Conservation (phyloP, 2,113 vertebrate genomes). For the Nematolebias whitei region DNA sequence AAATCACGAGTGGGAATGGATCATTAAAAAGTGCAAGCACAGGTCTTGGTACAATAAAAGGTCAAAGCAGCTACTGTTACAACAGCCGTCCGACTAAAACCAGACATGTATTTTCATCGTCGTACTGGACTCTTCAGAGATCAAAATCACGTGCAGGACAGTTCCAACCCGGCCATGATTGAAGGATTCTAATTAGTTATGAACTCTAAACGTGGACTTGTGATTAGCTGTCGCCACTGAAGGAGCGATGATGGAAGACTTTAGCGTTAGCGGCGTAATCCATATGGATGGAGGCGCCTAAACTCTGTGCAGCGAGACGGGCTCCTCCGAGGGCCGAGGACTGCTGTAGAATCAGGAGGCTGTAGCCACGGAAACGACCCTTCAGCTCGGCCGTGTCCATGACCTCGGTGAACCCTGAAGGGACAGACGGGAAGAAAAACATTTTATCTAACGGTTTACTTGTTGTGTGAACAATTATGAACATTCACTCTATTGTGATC, state of each 20-base stretch:
- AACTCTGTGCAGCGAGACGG: conserved; percentile 81
- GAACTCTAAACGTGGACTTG: rapidly evolving
- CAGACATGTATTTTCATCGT: not conserved
- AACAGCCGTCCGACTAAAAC: not conserved
- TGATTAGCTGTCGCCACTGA: conserved; percentile 58
- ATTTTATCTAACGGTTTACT: too few species aligned
- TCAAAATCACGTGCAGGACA: not conserved
- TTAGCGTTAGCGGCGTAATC: conserved; percentile 78
- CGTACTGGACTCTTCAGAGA: not conserved
- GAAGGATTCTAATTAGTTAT: not conserved
- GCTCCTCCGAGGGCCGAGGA: conserved; percentile 88
- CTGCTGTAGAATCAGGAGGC: conserved; percentile 81
- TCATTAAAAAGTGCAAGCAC: conserved; percentile 8
- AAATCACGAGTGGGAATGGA: conserved; percentile 22
- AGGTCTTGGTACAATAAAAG: not conserved
- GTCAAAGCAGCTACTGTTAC: not conserved
- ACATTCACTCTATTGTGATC: too few species aligned
- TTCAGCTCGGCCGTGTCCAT: conserved; percentile 67
- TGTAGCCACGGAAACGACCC: conserved; percentile 81
- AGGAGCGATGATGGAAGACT: conserved; percentile 86
- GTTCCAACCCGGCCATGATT: not conserved
- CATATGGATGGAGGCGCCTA: conserved; percentile 75
- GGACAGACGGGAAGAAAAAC: not conserved
- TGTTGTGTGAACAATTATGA: too few species aligned
- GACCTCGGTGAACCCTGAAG: conserved; percentile 83